These are phyloP conservation scores for Origma solitaria DNA, from an alignment of 2,113 vertebrate species.

Conservation along the genomic window DNA sequence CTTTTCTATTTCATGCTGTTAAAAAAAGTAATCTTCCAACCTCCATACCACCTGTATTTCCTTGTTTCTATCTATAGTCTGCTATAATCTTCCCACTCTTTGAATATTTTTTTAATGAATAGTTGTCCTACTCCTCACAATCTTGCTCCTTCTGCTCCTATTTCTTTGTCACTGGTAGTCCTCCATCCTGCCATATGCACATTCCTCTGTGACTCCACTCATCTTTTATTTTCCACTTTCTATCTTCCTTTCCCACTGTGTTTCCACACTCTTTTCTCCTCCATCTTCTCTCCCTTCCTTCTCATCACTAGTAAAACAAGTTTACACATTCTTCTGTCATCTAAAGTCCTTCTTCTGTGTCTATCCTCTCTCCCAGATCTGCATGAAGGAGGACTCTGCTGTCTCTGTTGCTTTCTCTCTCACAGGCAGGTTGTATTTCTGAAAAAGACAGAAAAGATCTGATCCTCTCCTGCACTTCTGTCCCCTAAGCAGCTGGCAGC, in stretches of 20 bases:
- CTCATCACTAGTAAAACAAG: not conserved
- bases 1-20: not conserved
- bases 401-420: not conserved
- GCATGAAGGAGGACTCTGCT: not conserved
- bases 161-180: not conserved
- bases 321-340: not conserved
- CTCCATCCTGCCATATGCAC: not conserved
- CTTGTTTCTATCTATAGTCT: not conserved
- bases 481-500: not conserved
- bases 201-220: not conserved
- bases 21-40: not conserved
- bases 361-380: not conserved
- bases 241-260: not conserved
- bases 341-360: not conserved
- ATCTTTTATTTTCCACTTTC: not conserved
- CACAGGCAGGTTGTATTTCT: not conserved
- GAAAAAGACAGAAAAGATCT: not conserved
- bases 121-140: not conserved
- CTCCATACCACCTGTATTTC: not conserved
- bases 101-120: not conserved
- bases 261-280: not conserved
- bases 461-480: not conserved
- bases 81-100: not conserved
- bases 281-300: not conserved
- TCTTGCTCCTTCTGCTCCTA: not conserved